Evolutionary conservation across 2,797 vertebrate species (phyloP), one percentile per base, ranked within the genome.

Genomic region (Babyrousa celebensis): DNA sequence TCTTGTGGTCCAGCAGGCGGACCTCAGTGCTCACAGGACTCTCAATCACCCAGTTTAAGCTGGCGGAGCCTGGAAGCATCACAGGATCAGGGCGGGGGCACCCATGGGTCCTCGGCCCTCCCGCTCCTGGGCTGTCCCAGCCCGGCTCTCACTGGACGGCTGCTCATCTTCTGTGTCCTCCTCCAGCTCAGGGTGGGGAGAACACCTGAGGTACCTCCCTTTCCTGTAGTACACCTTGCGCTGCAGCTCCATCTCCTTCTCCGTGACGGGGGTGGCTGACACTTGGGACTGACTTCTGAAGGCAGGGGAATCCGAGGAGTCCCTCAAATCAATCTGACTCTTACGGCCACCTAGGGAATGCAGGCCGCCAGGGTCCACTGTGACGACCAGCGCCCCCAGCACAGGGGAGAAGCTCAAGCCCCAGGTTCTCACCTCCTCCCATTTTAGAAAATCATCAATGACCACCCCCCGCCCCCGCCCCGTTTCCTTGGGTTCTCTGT

Each of bases 131-230:
- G 48, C 94, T 71, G 52, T 32, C 23, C 29, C 7, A 0, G 56
- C 43, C 77, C 17, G 8, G 52, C 70, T 84, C 87, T 96, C 78
- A 96, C 94, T 60, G 36, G 88, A 27, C 20, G 60, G 63, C 70
- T 52, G 92, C n/a, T 97, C 91, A 23, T 96, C 90, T 27, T 96
- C 92, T 1, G n/a, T 32, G 32, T 91, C 89, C 20, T 97, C 94
- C 58, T 94, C 74, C 1, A 52, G 68, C 74, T 97, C 96, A 4
- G 97, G 92, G 52, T 77, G 68, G 52, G 91, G 77, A 15, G 63
- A 82, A 43, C 89, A 96, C 60, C 96, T 86, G 80, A 97, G 93
- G 71, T 97, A 97, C 71, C 85, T 88, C 60, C 94, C 94, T 96
- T 97, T 92, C 36, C 48, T 95, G 11, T 89, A 91, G 77, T 96